Percentiles rank a stretch among this genome's conserved stretches.
Evolutionary conservation across 2,113 vertebrate genomes (phyloP).

Genomic region (Ardeotis arabs): DNA sequence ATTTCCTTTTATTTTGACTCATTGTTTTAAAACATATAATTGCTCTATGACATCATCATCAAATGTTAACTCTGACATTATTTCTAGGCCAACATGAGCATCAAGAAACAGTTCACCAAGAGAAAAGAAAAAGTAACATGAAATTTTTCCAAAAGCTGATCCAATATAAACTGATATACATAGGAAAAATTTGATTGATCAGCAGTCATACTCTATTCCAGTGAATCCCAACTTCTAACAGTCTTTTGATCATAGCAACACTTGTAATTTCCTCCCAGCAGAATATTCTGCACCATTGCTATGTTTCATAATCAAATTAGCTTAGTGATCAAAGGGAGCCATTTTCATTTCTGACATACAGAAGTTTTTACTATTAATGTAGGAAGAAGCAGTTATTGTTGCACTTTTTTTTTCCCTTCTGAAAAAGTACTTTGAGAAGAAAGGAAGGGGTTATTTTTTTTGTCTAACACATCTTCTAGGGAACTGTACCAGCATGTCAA

Average conservation of each 20-base stretch:
- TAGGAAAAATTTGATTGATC: not conserved
- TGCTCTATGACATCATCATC: not conserved
- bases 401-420: not conserved
- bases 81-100: not conserved
- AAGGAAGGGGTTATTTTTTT: not conserved
- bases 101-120: not conserved
- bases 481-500: not conserved
- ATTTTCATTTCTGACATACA: not conserved
- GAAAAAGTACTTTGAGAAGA: not conserved
- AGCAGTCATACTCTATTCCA: not conserved
- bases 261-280: conserved; percentile 1
- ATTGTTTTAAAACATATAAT: not conserved
- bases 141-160: not conserved
- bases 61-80: not conserved
- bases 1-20: not conserved
- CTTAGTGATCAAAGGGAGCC: not conserved
- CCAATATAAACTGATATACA: not conserved
- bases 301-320: not conserved
- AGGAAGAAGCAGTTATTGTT: not conserved
- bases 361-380: not conserved
- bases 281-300: not conserved
- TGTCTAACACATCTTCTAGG: not conserved
- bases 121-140: not conserved
- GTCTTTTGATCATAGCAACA: not conserved
- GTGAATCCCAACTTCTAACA: not conserved